Evolutionary conservation across 1,140 invertebrate genomes (phyloP).

Genomic region (Bombus turneri): DNA sequence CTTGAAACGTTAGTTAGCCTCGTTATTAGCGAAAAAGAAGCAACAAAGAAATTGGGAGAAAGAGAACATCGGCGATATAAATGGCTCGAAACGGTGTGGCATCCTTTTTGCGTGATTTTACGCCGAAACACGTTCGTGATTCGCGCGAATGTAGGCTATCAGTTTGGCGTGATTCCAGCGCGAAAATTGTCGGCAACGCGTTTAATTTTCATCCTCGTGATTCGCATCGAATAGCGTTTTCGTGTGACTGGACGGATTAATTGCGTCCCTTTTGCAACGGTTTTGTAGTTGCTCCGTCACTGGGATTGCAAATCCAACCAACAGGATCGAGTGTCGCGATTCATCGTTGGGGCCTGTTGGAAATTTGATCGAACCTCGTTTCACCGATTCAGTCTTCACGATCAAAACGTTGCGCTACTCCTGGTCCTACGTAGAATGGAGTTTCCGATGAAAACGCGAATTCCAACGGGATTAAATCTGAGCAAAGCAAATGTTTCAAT

Average conservation of each 20-base stretch:
- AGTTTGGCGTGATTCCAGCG: slow-evolving; percentile 17
- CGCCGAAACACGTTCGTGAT: neutral
- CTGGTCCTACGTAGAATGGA: neutral
- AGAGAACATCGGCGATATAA: neutral
- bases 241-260: slow-evolving; percentile 23
- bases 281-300: slow-evolving; percentile 5
- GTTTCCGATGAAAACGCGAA: no score
- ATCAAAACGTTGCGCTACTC: neutral
- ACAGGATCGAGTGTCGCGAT: neutral
- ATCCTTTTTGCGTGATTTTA: neutral
- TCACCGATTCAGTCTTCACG: neutral
- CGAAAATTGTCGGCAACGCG: neutral
- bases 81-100: neutral
- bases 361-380: slow-evolving; percentile 35
- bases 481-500: neutral
- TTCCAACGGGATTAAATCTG: neutral
- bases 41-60: neutral
- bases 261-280: slow-evolving; percentile 7
- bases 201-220: slow-evolving; percentile 40
- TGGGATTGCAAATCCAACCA: neutral
- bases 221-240: slow-evolving; percentile 3
- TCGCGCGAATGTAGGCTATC: slow-evolving; percentile 8
- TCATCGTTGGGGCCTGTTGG: neutral
- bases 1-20: slow-evolving; percentile 10
- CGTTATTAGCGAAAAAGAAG: neutral